Evolutionary conservation across 2,797 vertebrate species (phyloP).

Genomic region (Microhierax caerulescens): DNA sequence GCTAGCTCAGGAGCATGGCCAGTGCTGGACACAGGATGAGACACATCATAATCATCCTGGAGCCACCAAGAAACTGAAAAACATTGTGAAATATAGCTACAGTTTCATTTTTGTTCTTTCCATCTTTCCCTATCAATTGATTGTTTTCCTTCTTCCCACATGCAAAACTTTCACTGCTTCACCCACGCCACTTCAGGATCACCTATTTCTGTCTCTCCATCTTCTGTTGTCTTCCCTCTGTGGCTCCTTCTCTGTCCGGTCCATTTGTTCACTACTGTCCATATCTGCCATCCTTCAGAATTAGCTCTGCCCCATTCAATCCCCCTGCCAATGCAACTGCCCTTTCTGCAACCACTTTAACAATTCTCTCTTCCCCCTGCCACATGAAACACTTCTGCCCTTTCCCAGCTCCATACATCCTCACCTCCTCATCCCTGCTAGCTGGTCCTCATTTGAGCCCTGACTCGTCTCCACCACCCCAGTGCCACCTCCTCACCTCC

Average conservation of each 20-base stretch:
- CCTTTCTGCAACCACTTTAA: neutral
- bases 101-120: neutral
- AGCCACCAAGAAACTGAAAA: neutral
- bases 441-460: fast-evolving
- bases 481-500: neutral
- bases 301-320: neutral
- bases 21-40: neutral
- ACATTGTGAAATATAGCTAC: neutral
- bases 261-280: neutral
- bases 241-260: neutral
- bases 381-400: neutral
- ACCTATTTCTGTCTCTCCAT: neutral
- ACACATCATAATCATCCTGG: neutral
- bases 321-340: neutral
- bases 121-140: neutral
- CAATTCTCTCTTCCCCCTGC: fast-evolving
- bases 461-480: neutral
- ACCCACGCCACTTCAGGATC: neutral
- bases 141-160: neutral
- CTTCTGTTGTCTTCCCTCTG: neutral
- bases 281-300: neutral
- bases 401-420: neutral
- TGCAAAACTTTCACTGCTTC: neutral
- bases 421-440: neutral
- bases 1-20: neutral